Evolutionary conservation across 2,888 invertebrate genomes (phyloP), one percentile per base, ranked within the genome.

Genomic region (Pristionchus maxplancki): DNA sequence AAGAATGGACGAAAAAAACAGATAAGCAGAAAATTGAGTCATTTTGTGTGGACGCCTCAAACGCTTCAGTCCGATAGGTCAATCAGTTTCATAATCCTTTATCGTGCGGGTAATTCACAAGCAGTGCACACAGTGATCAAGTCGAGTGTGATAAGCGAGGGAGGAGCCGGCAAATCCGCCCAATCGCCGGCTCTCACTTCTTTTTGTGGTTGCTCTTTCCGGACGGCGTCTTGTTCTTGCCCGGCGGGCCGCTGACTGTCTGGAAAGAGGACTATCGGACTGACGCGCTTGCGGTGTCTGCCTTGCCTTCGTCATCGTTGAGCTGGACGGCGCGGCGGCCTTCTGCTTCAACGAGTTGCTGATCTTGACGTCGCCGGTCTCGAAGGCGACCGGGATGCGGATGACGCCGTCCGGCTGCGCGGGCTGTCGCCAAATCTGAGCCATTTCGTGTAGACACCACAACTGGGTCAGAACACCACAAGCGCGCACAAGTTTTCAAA

Each of bases 41-140:
- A n/a, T n/a, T n/a, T n/a, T n/a, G n/a, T n/a, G 44, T 44, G 44
- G 11, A 44, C 44, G 44, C 44, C 11, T 44, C 44, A 44, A 44
- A 44, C 44, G 11, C 44, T 6, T 44, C 44, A 44, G 44, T 44
- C 6, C 44, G 11, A 44, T 44, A 11, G 6, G 44, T 44, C 44
- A 34, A 17, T 74, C n/a, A n/a, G 71, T 74, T 74, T 74, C 71
- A 74, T 74, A 74, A 40, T 74, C 71, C 34, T 74, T 74, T 20
- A 74, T 74, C 71, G 71, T 20, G 24, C 34, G n/a, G 40, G 71
- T 74, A 74, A 74, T 74, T 74, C 71, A 40, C 71, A 24, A 74
- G 40, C 11, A 37, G 20, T n/a, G 11, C 15, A 8, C 24, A 40
- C 40, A 74, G 24, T 74, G 71, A 58, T 58, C 40, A 40, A 40